Percentiles rank a stretch among this genome's conserved stretches.
Conservation (phyloP, 2,888 invertebrate genomes). For the Hylaea fasciaria region DNA sequence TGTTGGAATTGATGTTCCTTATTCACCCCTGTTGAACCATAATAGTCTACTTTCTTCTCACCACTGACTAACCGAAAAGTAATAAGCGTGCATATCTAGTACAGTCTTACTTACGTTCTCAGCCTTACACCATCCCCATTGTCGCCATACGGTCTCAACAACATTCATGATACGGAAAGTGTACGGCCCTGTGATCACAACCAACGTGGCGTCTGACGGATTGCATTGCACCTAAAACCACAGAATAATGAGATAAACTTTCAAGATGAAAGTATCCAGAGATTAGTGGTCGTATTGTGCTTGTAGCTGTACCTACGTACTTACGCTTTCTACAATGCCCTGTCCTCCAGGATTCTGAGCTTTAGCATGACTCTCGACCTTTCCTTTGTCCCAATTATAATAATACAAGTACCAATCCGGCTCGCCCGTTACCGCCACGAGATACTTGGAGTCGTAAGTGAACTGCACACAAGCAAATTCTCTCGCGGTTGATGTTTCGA, state of each 20-base stretch:
- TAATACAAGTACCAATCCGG: constrained; percentile 93
- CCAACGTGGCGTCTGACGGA: constrained; percentile 90
- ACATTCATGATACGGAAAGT: constrained; percentile 91
- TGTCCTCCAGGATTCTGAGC: constrained; percentile 89
- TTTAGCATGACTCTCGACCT: constrained; percentile 90
- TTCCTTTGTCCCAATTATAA: constrained; percentile 93
- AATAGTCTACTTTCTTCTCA: too few species aligned
- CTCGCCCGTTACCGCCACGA: constrained; percentile 91
- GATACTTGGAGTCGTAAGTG: constrained; percentile 91
- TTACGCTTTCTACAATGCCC: constrained; percentile 85
- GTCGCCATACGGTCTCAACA: constrained; percentile 91
- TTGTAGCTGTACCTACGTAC: constrained; percentile 55
- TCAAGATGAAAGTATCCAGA: neutral
- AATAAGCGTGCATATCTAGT: neutral
- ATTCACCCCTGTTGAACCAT: too few species aligned
- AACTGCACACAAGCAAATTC: constrained; percentile 91
- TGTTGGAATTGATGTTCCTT: too few species aligned
- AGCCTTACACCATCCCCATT: constrained; percentile 93
- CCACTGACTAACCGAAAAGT: too few species aligned
- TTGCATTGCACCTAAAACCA: constrained; percentile 89
- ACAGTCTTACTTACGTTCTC: constrained; percentile 81
- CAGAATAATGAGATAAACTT: neutral
- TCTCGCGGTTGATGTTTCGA: constrained; percentile 83
- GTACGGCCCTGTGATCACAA: constrained; percentile 87
- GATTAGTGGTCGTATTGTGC: too few species aligned